phyloP scores from a whole-genome alignment of 2,888 invertebrate genomes.

The Celastrina argiolus region DNA sequence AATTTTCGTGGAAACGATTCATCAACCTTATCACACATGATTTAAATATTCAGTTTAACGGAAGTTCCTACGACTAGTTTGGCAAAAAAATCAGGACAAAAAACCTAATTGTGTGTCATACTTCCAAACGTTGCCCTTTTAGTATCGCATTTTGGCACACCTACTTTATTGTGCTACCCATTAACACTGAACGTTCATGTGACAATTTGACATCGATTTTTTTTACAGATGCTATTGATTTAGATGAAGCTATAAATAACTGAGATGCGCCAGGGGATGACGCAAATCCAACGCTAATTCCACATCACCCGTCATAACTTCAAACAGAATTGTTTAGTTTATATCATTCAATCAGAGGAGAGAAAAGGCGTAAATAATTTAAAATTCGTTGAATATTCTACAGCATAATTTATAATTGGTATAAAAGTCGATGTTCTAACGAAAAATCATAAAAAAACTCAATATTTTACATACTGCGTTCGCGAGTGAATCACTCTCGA shows the following conservation, averaged over 20 bases:
- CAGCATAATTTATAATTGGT: not conserved
- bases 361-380: not conserved
- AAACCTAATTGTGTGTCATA: not conserved
- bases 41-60: constrained; percentile 5
- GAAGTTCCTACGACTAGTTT: constrained; percentile 5
- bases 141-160: not conserved
- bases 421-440: not conserved
- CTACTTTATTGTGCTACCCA: not conserved
- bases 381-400: not conserved
- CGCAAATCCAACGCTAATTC: constrained; percentile 51
- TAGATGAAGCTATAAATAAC: constrained; percentile 42
- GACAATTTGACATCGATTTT: constrained; percentile 26
- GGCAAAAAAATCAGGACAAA: constrained; percentile 8
- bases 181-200: not conserved
- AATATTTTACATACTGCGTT: not conserved
- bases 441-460: not conserved
- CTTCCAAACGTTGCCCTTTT: constrained; percentile 2
- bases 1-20: not conserved
- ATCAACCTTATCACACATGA: not conserved
- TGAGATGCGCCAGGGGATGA: constrained; percentile 53
- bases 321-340: constrained; percentile 12
- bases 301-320: constrained; percentile 32
- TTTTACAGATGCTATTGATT: constrained; percentile 29
- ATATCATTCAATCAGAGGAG: not conserved
- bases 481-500: not conserved